Evolutionary conservation across 2,888 invertebrate genomes (phyloP).

Genomic region (Plusia festucae): DNA sequence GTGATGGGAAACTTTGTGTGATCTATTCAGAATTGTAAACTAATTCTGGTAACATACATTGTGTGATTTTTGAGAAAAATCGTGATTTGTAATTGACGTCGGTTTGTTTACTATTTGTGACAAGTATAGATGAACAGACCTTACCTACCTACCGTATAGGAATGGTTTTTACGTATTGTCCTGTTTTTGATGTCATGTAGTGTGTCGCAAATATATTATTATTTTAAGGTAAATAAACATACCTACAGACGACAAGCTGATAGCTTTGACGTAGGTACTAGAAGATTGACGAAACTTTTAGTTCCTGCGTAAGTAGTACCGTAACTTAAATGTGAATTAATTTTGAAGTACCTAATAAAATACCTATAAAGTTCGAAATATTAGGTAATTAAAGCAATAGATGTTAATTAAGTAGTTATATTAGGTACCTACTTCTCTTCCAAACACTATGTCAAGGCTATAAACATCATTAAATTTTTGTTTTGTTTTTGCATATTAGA

Average conservation of each 20-base stretch:
- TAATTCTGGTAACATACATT: too few species aligned
- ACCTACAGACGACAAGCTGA: neutral
- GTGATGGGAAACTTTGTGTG: too few species aligned
- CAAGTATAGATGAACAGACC: too few species aligned
- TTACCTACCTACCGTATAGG: too few species aligned
- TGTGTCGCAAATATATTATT: neutral
- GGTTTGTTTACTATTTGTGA: too few species aligned
- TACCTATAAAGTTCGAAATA: neutral
- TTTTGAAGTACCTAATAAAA: neutral
- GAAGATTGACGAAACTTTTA: neutral
- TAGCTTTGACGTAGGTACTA: too few species aligned
- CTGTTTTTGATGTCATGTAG: too few species aligned
- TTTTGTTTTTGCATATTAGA: conserved; percentile 16
- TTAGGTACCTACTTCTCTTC: conserved; percentile 30
- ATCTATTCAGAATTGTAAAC: too few species aligned
- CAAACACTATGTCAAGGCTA: conserved; percentile 68
- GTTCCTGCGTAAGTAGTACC: neutral
- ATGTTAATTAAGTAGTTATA: conserved; percentile 12
- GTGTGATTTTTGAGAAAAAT: too few species aligned
- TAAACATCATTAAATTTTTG: conserved; percentile 57
- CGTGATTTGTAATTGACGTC: too few species aligned
- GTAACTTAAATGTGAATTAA: neutral
- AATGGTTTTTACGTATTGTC: too few species aligned
- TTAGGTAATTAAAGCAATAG: conserved; percentile 20
- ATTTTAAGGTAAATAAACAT: neutral